Percentiles rank a stretch among this genome's conserved stretches.
phyloP scores from a whole-genome alignment of 2,797 vertebrate species.

The Dromococcyx pavoninus region DNA sequence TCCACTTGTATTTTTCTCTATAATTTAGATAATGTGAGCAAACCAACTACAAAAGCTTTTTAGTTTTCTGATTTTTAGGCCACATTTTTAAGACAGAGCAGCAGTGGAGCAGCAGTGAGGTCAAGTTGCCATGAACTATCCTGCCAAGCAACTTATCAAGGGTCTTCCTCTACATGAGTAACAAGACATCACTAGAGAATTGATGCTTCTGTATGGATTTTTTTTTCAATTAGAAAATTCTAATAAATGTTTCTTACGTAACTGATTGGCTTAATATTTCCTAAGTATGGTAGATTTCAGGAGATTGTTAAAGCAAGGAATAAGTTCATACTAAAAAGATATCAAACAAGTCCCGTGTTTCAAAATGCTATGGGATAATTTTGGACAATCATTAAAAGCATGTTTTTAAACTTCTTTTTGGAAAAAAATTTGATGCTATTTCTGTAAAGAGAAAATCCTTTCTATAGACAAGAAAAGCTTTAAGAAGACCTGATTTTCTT shows the following conservation, averaged over 20 bases:
- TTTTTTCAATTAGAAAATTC: background rate
- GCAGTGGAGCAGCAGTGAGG: background rate
- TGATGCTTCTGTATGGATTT: fast-evolving
- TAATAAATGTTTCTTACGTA: background rate
- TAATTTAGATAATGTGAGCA: background rate
- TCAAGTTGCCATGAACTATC: background rate
- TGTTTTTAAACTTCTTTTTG: background rate
- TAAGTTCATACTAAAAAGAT: background rate
- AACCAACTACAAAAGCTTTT: background rate
- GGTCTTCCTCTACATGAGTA: background rate
- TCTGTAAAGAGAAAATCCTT: background rate
- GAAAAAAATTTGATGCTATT: background rate
- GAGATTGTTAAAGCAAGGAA: background rate
- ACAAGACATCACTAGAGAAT: background rate
- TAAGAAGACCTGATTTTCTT: background rate
- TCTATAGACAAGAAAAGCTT: background rate
- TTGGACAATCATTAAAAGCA: background rate
- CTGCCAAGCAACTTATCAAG: background rate
- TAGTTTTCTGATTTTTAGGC: background rate
- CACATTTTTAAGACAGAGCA: background rate
- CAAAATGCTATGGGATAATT: background rate
- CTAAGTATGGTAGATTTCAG: background rate
- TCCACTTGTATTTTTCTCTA: background rate
- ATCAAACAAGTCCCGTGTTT: background rate
- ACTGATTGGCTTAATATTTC: background rate